phyloP scores from a whole-genome alignment of 2,797 vertebrate genomes.

The Novumbra hubbsi region DNA sequence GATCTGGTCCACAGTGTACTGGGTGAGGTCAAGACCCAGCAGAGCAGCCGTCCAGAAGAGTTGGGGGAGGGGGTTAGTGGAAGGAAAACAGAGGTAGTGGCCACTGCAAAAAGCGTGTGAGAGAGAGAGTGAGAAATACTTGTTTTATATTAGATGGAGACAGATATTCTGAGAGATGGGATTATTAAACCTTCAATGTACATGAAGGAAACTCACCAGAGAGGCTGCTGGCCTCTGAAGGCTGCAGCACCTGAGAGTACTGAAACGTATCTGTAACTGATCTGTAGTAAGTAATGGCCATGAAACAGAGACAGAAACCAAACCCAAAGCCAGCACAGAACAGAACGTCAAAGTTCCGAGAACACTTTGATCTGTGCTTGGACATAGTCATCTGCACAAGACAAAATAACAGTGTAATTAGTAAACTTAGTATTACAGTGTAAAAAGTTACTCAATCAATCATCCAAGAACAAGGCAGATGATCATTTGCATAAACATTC shows the following conservation, averaged over 20 bases:
- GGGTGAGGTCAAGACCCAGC: constrained; percentile 1
- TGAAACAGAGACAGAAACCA: constrained; percentile 1
- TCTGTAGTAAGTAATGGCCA: not conserved
- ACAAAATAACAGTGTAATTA: not conserved
- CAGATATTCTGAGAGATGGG: not conserved
- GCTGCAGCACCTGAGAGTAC: not conserved
- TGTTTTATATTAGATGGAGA: not conserved
- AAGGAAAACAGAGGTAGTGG: not conserved
- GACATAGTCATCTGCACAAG: not conserved
- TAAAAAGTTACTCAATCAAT: not conserved
- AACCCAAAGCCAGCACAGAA: constrained; percentile 3
- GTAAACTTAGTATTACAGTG: not conserved
- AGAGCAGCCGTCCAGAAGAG: not conserved
- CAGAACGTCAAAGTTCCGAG: not conserved
- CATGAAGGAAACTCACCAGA: not conserved
- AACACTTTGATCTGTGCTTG: not conserved
- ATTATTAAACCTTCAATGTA: not conserved
- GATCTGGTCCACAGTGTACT: not conserved
- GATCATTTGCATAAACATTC: no score
- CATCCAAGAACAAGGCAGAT: not conserved
- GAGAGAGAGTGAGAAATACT: not conserved
- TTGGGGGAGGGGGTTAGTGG: not conserved
- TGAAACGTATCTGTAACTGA: not conserved
- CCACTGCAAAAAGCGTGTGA: not conserved
- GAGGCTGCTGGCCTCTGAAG: not conserved